A percentile compares a stretch with the other conserved stretches of the same genome.
These are phyloP conservation scores for Bergia puertoricense DNA, from an alignment of 92 coral and sea anemone species.

Conservation along the genomic window DNA sequence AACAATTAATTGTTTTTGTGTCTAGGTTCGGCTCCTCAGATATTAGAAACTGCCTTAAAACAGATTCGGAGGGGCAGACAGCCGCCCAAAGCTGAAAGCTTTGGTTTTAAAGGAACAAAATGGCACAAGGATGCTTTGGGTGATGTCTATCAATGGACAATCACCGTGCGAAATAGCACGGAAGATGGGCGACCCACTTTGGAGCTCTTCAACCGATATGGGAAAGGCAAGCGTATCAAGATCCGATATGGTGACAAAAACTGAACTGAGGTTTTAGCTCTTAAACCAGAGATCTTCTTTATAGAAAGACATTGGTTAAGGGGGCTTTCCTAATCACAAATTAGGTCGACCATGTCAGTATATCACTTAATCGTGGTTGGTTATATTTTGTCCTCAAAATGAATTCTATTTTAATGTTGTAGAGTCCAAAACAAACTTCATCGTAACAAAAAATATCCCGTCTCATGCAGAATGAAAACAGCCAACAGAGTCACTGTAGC, in stretches of 20 bases:
- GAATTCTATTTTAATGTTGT: no score
- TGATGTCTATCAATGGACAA: neutral
- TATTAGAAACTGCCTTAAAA: neutral
- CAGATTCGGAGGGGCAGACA: neutral
- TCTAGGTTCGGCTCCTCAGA: neutral
- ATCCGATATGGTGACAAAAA: neutral
- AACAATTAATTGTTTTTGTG: neutral
- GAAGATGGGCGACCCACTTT: neutral
- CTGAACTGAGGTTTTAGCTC: neutral
- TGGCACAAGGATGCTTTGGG: no score
- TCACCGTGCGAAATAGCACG: neutral
- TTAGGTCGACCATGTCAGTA: no score
- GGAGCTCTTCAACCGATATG: neutral
- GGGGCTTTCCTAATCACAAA: neutral
- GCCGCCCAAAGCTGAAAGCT: neutral
- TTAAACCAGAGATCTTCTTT: no score
- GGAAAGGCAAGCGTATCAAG: constrained; percentile 3
- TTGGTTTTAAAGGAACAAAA: neutral
- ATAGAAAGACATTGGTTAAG: neutral
- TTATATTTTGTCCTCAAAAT: no score
- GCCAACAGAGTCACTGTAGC: no score
- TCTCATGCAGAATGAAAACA: no score
- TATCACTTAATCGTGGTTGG: no score
- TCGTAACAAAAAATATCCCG: no score
- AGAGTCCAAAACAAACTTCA: no score